These are phyloP conservation scores for Tryphoninae sp. DNA, from an alignment of 2,888 invertebrate species.

Conservation along the genomic window DNA sequence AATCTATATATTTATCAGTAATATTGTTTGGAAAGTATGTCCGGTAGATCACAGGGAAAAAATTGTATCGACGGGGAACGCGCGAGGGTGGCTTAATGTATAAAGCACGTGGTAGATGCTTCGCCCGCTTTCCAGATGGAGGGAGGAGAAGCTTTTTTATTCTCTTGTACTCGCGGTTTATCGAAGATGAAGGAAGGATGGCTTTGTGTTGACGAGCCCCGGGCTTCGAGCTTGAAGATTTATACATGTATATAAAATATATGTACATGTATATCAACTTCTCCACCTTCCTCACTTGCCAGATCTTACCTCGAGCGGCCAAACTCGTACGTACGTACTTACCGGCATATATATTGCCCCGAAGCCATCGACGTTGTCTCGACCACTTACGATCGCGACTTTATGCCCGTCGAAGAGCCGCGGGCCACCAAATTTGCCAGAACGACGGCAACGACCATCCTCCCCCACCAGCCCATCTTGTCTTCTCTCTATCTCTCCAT, in stretches of 20 bases:
- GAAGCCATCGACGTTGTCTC: slow-evolving; percentile 52
- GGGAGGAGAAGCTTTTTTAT: background rate
- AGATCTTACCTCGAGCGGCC: background rate
- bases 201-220: slow-evolving; percentile 42
- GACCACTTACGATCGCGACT: slow-evolving; percentile 62
- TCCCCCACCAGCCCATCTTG: background rate
- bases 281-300: background rate
- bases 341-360: slow-evolving; percentile 1
- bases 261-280: background rate
- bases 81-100: background rate
- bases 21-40: too few species aligned
- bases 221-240: slow-evolving; percentile 16
- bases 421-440: slow-evolving; percentile 58
- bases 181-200: slow-evolving; percentile 27
- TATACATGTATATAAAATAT: slow-evolving; percentile 5
- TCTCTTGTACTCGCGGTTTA: slow-evolving; percentile 26
- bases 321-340: background rate
- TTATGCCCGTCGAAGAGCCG: slow-evolving; percentile 60
- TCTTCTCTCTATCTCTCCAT: slow-evolving; percentile 20
- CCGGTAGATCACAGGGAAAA: too few species aligned
- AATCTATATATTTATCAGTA: too few species aligned
- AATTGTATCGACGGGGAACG: too few species aligned
- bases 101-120: background rate
- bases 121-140: background rate
- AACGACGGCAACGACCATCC: slow-evolving; percentile 48